Evolutionary conservation across 2,113 vertebrate genomes (phyloP).

Genomic region (Balaenoptera acutorostrata): DNA sequence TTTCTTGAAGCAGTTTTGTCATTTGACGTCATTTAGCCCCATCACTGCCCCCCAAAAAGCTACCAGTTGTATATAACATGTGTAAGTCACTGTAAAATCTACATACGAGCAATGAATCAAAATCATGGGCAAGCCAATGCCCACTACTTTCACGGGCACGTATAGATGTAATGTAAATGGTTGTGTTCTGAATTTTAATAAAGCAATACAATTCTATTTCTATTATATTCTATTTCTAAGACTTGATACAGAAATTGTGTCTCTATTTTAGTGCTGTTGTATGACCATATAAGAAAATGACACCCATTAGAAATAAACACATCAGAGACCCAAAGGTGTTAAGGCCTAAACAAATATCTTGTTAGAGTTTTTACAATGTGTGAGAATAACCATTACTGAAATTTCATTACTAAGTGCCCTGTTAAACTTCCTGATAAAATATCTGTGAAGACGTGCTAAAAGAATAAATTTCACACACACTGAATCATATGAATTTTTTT

Average conservation of each 20-base stretch:
- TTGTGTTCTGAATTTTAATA: background rate
- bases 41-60: background rate
- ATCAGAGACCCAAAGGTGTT: background rate
- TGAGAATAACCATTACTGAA: background rate
- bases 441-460: background rate
- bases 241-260: background rate
- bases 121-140: background rate
- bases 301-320: background rate
- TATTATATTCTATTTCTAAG: background rate
- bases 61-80: background rate
- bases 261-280: background rate
- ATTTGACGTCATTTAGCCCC: background rate
- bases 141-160: background rate
- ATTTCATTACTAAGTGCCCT: background rate
- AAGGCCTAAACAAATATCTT: background rate
- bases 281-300: background rate
- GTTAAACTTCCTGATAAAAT: background rate
- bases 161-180: background rate
- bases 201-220: background rate
- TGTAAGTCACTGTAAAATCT: background rate
- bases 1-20: background rate
- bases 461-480: background rate
- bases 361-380: background rate
- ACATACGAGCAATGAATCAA: background rate
- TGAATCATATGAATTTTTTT: background rate